These are phyloP conservation scores for Lepetodrilus schrolli DNA, from an alignment of 2,888 invertebrate genomes.

Conservation along the genomic window DNA sequence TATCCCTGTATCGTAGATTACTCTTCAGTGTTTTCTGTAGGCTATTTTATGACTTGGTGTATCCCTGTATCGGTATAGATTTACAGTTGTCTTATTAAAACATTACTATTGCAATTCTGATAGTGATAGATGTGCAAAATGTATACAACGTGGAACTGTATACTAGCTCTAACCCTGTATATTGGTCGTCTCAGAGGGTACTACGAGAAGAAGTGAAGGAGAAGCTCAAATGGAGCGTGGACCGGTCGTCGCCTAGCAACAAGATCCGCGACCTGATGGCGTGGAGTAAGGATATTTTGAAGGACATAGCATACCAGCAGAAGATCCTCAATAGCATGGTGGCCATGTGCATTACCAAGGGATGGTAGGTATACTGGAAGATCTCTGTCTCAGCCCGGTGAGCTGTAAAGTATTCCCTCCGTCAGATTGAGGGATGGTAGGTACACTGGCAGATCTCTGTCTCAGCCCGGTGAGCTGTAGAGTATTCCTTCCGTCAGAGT, in stretches of 20 bases:
- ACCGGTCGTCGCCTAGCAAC: conserved; percentile 75
- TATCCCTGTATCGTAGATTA: too few species aligned
- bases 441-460: not conserved
- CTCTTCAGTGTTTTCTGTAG: too few species aligned
- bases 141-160: too few species aligned
- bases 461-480: not conserved
- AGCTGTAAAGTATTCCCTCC: not conserved
- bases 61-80: too few species aligned
- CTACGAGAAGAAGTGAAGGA: conserved; percentile 75
- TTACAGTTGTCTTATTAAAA: too few species aligned
- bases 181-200: conserved; percentile 62
- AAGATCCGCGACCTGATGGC: conserved; percentile 75
- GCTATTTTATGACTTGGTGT: too few species aligned
- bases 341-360: conserved; percentile 71
- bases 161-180: not conserved
- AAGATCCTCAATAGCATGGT: conserved; percentile 70
- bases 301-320: conserved; percentile 74
- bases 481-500: too few species aligned
- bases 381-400: not conserved
- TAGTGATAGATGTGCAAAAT: too few species aligned
- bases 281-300: conserved; percentile 75
- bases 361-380: conserved; percentile 63
- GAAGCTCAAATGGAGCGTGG: conserved; percentile 75
- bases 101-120: too few species aligned
- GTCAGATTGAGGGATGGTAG: not conserved